Evolutionary conservation across 2,113 vertebrate genomes (phyloP).

Genomic region (Laticauda laticaudata): DNA sequence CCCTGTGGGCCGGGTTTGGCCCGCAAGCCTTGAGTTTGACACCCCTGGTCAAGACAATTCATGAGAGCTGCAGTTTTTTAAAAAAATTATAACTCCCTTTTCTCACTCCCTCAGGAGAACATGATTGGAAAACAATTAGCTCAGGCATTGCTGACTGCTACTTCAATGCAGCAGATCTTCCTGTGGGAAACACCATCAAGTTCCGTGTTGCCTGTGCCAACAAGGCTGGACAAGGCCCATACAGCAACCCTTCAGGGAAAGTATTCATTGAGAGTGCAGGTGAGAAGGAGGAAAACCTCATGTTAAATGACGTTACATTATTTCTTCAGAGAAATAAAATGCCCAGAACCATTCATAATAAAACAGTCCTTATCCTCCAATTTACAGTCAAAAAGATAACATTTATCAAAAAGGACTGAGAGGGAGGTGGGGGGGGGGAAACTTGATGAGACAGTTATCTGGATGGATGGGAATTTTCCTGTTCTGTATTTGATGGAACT

Average conservation of each 20-base stretch:
- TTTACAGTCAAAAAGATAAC: background rate
- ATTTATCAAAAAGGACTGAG: background rate
- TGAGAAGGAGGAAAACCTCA: slow-evolving; percentile 50
- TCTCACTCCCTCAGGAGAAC: slow-evolving; percentile 73
- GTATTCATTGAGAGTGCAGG: slow-evolving; percentile 79
- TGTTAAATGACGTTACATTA: background rate
- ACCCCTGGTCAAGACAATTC: too few species aligned
- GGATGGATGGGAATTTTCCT: background rate
- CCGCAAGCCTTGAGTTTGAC: too few species aligned
- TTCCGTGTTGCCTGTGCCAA: slow-evolving; percentile 96
- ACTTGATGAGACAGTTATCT: background rate
- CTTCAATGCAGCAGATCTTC: slow-evolving; percentile 88
- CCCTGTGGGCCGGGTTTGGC: too few species aligned
- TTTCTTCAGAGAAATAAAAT: background rate
- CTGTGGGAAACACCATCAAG: slow-evolving; percentile 70
- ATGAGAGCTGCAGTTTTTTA: background rate
- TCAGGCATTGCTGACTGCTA: slow-evolving; percentile 89
- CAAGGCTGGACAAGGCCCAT: slow-evolving; percentile 93
- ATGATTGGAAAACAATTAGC: slow-evolving; percentile 84
- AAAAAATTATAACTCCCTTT: background rate
- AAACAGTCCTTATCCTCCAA: background rate
- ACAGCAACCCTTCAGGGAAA: slow-evolving; percentile 83
- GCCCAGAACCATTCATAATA: background rate
- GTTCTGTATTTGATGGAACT: background rate
- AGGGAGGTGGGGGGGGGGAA: too few species aligned